Conservation (phyloP, 2,797 vertebrate species). For the Anabacerthia variegaticeps region DNA sequence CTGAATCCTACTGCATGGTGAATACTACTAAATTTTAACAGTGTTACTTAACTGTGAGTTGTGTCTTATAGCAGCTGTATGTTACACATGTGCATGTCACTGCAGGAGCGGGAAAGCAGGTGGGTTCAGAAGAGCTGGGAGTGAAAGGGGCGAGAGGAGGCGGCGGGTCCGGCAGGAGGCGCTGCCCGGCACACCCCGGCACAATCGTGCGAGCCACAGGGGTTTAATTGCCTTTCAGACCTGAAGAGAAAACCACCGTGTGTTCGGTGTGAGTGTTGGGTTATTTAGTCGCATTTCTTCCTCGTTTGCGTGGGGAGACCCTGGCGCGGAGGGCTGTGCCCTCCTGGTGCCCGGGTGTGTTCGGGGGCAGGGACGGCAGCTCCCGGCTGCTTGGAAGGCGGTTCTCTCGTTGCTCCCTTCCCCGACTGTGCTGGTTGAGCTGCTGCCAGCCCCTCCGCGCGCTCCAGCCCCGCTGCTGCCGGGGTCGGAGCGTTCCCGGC, state of each 20-base stretch:
- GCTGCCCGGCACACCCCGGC: not conserved
- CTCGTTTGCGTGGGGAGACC: accelerated
- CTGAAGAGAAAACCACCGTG: no score
- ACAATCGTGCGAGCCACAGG: not conserved
- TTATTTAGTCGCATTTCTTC: accelerated
- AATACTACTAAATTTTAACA: accelerated
- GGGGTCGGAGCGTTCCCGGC: not conserved
- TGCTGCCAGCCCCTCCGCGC: no score
- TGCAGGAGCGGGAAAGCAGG: not conserved
- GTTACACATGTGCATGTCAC: accelerated
- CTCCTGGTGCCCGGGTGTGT: not conserved
- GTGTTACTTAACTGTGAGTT: not conserved
- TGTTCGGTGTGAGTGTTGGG: not conserved
- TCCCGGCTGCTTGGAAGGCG: not conserved
- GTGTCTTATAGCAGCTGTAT: accelerated
- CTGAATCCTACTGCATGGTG: accelerated
- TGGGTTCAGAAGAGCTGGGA: accelerated
- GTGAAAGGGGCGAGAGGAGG: not conserved
- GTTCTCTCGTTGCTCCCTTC: not conserved
- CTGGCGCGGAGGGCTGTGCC: no score
- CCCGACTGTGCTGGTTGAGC: accelerated
- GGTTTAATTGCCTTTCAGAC: not conserved
- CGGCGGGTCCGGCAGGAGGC: not conserved
- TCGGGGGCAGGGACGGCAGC: accelerated
- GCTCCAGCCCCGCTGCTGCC: not conserved